Percentiles rank a stretch among this genome's conserved stretches.
These are phyloP conservation scores for Diglossa cyanea DNA, from an alignment of 2,797 vertebrate species.

Conservation along the genomic window DNA sequence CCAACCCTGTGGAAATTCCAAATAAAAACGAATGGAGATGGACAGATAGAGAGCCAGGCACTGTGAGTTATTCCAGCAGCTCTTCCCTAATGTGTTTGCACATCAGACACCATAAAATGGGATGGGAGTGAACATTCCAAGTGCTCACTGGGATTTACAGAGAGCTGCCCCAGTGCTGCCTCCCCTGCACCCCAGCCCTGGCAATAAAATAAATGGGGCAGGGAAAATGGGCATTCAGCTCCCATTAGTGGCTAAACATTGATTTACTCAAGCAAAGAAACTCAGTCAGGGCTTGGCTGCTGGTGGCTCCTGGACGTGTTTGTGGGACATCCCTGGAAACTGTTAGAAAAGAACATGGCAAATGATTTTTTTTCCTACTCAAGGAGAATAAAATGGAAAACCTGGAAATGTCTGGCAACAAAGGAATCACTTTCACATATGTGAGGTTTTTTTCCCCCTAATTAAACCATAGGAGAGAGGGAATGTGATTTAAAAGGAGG, in stretches of 20 bases:
- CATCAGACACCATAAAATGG: not conserved
- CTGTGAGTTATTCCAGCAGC: not conserved
- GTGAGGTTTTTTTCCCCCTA: accelerated
- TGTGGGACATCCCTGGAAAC: not conserved
- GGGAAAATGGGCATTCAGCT: not conserved
- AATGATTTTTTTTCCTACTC: not conserved
- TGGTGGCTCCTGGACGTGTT: accelerated
- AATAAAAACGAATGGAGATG: not conserved
- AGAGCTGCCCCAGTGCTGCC: not conserved
- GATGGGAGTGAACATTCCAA: not conserved
- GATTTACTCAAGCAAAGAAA: not conserved
- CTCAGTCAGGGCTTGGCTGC: not conserved
- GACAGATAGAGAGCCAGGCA: too few relatives aligned
- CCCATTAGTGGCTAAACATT: not conserved
- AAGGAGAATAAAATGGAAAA: not conserved
- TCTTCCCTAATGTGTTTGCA: not conserved
- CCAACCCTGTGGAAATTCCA: not conserved
- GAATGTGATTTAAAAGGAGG: not conserved
- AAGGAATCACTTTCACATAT: not conserved
- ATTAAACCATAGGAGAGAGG: not conserved
- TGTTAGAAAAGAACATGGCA: not conserved
- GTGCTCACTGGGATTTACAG: accelerated
- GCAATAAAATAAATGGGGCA: not conserved
- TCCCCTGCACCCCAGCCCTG: not conserved
- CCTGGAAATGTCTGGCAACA: not conserved